Percentiles rank a stretch among this genome's conserved stretches.
Evolutionary conservation across 2,113 vertebrate species (phyloP).

Genomic region (Felis catus): F.catus_Fca126_mat1.0 CM031425.1:51852501-51853000

Average conservation of each 20-base stretch:
- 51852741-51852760: not conserved
- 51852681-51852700: not conserved
- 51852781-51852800: not conserved
- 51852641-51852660: not conserved
- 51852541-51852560: not conserved
- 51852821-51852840: not conserved
- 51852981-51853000: not conserved
- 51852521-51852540: not conserved
- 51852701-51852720: not conserved
- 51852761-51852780: not conserved
- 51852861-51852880: rapidly evolving
- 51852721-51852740: not conserved
- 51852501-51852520: not conserved
- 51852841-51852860: rapidly evolving
- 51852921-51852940: not conserved
- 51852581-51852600: not conserved
- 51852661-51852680: not conserved
- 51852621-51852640: not conserved
- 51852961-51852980: not conserved
- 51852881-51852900: not conserved
- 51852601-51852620: not conserved
- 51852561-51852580: not conserved
- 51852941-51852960: not conserved
- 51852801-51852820: not conserved
- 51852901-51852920: not conserved